A percentile compares a stretch with the other conserved stretches of the same genome.
phyloP scores from a whole-genome alignment of 2,113 vertebrate species.

The Melanerpes formicivorus region DNA sequence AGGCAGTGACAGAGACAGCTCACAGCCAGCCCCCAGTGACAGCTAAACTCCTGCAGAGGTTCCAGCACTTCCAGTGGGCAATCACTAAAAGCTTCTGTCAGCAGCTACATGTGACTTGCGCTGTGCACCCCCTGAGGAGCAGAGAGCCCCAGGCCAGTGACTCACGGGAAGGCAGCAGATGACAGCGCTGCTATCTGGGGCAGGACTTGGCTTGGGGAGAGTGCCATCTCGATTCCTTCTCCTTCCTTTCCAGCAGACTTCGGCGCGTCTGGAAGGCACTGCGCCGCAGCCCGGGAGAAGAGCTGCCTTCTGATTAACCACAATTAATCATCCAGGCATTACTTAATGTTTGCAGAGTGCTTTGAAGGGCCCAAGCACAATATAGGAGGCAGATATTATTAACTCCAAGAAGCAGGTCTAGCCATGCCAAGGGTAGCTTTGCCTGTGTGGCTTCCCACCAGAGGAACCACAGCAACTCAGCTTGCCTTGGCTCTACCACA shows the following conservation, averaged over 20 bases:
- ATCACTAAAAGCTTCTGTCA: constrained; percentile 56
- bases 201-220: constrained; percentile 56
- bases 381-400: constrained; percentile 8
- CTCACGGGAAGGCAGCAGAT: constrained; percentile 51
- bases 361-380: constrained; percentile 34
- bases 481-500: background rate
- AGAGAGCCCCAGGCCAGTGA: constrained; percentile 57
- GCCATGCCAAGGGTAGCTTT: background rate
- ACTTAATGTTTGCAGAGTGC: constrained; percentile 59
- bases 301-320: constrained; percentile 50
- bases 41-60: constrained; percentile 34
- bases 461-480: background rate
- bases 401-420: background rate
- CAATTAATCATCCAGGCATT: constrained; percentile 66
- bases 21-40: constrained; percentile 19
- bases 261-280: background rate
- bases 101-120: constrained; percentile 53
- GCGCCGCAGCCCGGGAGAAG: constrained; percentile 40
- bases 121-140: background rate
- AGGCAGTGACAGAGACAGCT: background rate
- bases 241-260: constrained; percentile 32
- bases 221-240: constrained; percentile 31
- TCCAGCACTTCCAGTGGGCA: constrained; percentile 43
- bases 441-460: background rate
- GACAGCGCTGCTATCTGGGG: constrained; percentile 56